These are phyloP conservation scores for Drosophila eohydei DNA, from an alignment of 2,888 invertebrate species.

Conservation along the genomic window DNA sequence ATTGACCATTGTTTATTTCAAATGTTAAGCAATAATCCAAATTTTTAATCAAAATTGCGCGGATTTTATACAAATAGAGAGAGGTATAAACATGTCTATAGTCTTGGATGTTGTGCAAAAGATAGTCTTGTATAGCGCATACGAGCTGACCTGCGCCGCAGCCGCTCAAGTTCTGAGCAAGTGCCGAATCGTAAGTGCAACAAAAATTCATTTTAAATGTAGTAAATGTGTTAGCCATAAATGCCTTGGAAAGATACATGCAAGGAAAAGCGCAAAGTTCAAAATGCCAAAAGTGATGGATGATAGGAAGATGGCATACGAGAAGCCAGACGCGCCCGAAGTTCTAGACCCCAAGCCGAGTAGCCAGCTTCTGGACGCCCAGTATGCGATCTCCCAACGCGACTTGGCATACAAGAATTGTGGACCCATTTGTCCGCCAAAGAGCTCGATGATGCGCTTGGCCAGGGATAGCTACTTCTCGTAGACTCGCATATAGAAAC, in stretches of 20 bases:
- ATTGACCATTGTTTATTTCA: neutral
- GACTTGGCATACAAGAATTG: slow-evolving; percentile 17
- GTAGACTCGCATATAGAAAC: slow-evolving; percentile 30
- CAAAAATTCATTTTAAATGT: neutral
- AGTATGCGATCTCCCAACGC: slow-evolving; percentile 10
- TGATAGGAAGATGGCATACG: neutral
- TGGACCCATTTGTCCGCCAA: slow-evolving; percentile 76
- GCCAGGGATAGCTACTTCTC: slow-evolving; percentile 83
- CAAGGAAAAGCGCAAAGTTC: neutral
- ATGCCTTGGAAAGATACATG: slow-evolving; percentile 8
- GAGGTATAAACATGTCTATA: slow-evolving; percentile 48
- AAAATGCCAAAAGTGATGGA: neutral
- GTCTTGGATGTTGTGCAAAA: slow-evolving; percentile 57
- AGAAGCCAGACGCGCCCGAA: neutral
- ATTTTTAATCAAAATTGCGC: slow-evolving; percentile 13
- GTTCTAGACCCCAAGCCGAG: neutral
- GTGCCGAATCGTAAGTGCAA: slow-evolving; percentile 46
- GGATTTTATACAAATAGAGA: neutral
- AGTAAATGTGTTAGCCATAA: too few relatives aligned
- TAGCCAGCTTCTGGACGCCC: neutral
- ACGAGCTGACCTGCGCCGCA: slow-evolving; percentile 44
- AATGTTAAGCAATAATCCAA: slow-evolving; percentile 26
- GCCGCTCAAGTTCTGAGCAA: slow-evolving; percentile 34
- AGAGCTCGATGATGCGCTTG: slow-evolving; percentile 77
- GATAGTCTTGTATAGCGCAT: slow-evolving; percentile 49